Evolutionary conservation across 2,113 vertebrate genomes (phyloP), one percentile per base, ranked within the genome.

Genomic region (Paradoxurus hermaphroditus): DNA sequence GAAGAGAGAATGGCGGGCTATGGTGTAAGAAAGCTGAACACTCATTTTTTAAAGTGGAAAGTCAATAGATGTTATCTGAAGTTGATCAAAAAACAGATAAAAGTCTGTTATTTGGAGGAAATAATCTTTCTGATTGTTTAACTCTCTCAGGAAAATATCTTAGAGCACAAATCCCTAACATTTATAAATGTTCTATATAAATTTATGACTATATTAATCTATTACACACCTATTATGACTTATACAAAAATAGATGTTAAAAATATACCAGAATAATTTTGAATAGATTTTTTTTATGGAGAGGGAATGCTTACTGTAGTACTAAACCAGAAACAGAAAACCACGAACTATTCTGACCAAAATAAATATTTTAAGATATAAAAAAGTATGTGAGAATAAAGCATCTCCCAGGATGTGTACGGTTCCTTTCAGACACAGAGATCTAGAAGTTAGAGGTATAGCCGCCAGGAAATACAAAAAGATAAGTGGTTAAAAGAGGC

Each of bases 101-200:
- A 92, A 53, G 25, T 79, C 34, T 87, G 81, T 89, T 89, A 62
- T 70, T 70, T 72, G 91, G 25, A 90, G 23, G 51, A 93, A 59
- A 59, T 21, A 59, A 95, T 44, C 41, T 63, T 92, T 97, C 39
- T 87, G 36, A 87, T 68, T 0, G n/a, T 46, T n/a, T 10, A 90
- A 63, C 13, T 5, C 63, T 93, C 34, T 93, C 41, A 86, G 85
- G 77, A 89, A 97, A 95, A 79, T 77, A 94, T 51, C 78, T 95
- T 63, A 92, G 23, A 85, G 51, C 25, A 92, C 29, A 92, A 82
- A 86, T 46, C 31, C 29, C 29, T 53, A 46, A 68, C 9, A 82
- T 46, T 27, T 67, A 90, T 56, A 90, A 84, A 78, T 63, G 87
- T 23, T 91, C 90, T 59, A 73, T 14, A 59, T 88, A 93, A 91